A percentile compares a stretch with the other conserved stretches of the same genome.
Conservation (phyloP, 2,888 invertebrate species). For the Xestia sexstrigata region DNA sequence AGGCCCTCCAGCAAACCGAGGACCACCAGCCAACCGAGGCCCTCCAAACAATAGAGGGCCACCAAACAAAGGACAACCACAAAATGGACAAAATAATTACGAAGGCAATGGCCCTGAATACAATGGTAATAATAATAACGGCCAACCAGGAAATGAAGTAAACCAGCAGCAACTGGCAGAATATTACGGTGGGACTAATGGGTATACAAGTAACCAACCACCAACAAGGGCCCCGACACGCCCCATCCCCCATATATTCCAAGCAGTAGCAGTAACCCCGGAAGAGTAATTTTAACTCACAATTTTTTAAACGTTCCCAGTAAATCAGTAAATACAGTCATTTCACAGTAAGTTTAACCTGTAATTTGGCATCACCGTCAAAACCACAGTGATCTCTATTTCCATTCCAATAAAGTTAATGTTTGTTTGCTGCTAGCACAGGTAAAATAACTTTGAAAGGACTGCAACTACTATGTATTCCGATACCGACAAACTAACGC, state of each 20-base stretch:
- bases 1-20: conserved; percentile 48
- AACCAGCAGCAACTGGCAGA: conserved; percentile 31
- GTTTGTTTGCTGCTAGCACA: background rate
- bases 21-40: conserved; percentile 43
- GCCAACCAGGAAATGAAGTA: background rate
- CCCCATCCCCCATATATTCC: conserved; percentile 65
- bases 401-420: background rate
- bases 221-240: conserved; percentile 16
- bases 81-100: conserved; percentile 22
- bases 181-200: conserved; percentile 25
- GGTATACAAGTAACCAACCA: conserved; percentile 14
- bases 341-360: background rate
- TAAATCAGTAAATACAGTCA: conserved; percentile 1
- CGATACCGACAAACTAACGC: background rate
- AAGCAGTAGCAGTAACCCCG: conserved; percentile 76
- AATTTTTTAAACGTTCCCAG: background rate
- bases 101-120: conserved; percentile 42
- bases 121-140: conserved; percentile 25
- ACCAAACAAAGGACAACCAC: conserved; percentile 13
- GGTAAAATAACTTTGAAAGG: background rate
- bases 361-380: background rate
- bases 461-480: background rate
- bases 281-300: conserved; percentile 47
- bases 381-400: background rate
- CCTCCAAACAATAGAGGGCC: conserved; percentile 33